phyloP scores from a whole-genome alignment of 2,113 vertebrate genomes.

The Leuciscus idus region DNA sequence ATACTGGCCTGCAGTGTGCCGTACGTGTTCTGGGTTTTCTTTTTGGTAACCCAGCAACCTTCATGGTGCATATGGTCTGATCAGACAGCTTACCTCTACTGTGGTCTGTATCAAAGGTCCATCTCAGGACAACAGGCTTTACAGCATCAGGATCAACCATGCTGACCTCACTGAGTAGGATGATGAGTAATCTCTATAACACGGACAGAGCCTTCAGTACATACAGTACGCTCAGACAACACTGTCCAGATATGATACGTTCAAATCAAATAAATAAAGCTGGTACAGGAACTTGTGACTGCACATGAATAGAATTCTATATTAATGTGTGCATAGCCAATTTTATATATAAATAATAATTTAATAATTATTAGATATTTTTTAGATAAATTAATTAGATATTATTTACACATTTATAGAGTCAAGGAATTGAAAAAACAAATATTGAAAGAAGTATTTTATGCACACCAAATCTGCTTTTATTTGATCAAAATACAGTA shows the following conservation, averaged over 20 bases:
- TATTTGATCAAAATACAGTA: too few relatives aligned
- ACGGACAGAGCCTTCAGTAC: not conserved
- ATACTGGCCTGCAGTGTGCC: not conserved
- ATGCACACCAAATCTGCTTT: too few relatives aligned
- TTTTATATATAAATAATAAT: too few relatives aligned
- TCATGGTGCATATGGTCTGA: constrained; percentile 48
- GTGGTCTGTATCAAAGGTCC: constrained; percentile 27
- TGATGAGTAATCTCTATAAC: constrained; percentile 10
- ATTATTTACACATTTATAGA: too few relatives aligned
- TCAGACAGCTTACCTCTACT: constrained; percentile 52
- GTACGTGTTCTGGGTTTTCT: not conserved
- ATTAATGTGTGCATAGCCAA: too few relatives aligned
- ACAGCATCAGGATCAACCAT: constrained; percentile 23
- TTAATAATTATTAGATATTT: too few relatives aligned
- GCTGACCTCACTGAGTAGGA: constrained; percentile 46
- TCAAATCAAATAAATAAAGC: not conserved
- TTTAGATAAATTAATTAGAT: too few relatives aligned
- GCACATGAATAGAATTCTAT: too few relatives aligned
- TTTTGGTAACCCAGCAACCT: constrained; percentile 29
- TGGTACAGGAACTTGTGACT: too few relatives aligned
- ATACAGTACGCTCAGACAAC: not conserved
- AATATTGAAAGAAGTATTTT: too few relatives aligned
- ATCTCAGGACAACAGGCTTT: constrained; percentile 47
- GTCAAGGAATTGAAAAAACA: too few relatives aligned
- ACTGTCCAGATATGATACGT: not conserved